Evolutionary conservation across 1,140 invertebrate species (phyloP), one percentile per base, ranked within the genome.

Genomic region (Bombyx mandarina): DNA sequence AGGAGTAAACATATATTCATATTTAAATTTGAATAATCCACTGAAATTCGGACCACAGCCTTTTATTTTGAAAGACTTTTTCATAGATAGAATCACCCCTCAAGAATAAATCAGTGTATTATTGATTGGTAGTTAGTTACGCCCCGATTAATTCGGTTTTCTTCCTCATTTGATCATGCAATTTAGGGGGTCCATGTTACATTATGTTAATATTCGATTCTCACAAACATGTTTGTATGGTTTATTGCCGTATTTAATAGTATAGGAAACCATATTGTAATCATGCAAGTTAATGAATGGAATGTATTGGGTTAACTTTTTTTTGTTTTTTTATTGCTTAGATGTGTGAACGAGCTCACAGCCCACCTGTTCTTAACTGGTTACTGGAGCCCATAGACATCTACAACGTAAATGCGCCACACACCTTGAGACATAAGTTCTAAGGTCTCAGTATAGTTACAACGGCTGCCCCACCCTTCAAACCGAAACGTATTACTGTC

Each of bases 91-190:
- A 26, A 58, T 53, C 54, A 48, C 70, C 78, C 75, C 67, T 52
- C 54, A 60, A 67, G 68, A 58, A 83, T 83, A 83, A 80, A 84
- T 84, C 77, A 74, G 76, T 77, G 67, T 66, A 72, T 75, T 77
- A 80, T 82, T 84, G 78, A 84, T 84, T 84, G 81, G 71, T 69
- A 73, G 79, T 82, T 81, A 80, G 77, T 71, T 66, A 74, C 75
- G 75, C 71, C 71, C 64, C 62, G 60, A 67, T 66, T 73, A 66
- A 72, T 75, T 67, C 66, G 58, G 66, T 68, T 67, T 69, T 69
- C 65, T 55, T 66, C 55, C 54, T 69, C 61, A 54, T 62, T 65
- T 65, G 44, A 50, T 59, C n/a, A 42, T 45, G 43, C 60, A 61
- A 60, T 66, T 49, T 62, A 48, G 54, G 60, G 60, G 66, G 60